These are phyloP conservation scores for Eulacestoma nigropectus DNA, from an alignment of 2,113 vertebrate species.

Conservation along the genomic window DNA sequence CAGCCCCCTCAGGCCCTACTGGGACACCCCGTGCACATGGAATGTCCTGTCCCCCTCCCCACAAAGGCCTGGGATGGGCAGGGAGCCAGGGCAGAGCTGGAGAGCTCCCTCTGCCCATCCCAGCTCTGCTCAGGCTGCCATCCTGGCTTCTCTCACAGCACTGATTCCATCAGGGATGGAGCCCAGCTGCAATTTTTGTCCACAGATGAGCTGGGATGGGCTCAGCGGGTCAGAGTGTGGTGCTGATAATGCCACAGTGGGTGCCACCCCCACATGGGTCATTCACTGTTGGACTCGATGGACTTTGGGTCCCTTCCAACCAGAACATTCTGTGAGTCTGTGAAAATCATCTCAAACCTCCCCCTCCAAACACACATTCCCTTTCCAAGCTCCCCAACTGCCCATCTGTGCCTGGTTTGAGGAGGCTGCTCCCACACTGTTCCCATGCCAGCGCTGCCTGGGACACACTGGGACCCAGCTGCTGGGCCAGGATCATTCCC, in stretches of 20 bases:
- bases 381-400: not conserved
- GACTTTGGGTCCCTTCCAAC: not conserved
- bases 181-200: not conserved
- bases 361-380: not conserved
- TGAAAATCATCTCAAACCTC: not conserved
- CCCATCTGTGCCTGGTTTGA: not conserved
- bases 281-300: rapidly evolving
- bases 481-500: not conserved
- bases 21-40: rapidly evolving
- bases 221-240: not conserved
- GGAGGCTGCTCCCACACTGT: not conserved
- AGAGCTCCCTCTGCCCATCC: not conserved
- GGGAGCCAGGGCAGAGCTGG: not conserved
- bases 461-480: not conserved
- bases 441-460: not conserved
- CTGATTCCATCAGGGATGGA: not conserved
- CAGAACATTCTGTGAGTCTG: not conserved
- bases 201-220: rapidly evolving
- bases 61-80: not conserved
- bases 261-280: not conserved
- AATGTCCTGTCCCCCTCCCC: not conserved
- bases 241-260: not conserved
- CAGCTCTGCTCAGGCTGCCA: not conserved
- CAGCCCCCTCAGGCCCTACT: rapidly evolving
- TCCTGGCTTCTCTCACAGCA: not conserved